Conservation (phyloP, 2,888 invertebrate genomes). For the Therioaphis trifolii region DNA sequence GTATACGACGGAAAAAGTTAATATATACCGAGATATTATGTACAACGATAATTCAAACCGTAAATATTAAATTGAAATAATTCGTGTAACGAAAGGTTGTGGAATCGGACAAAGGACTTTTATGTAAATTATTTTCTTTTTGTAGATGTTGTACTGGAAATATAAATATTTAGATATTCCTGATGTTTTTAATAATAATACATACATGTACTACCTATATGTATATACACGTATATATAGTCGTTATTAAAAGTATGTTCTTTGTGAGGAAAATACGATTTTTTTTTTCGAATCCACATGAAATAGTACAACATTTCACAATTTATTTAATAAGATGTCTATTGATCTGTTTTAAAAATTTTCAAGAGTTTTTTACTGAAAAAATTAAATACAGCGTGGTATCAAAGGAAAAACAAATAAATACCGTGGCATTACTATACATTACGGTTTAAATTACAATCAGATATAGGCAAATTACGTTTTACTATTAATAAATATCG, state of each 20-base stretch:
- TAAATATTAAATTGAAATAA: not conserved
- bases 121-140: not conserved
- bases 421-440: too few relatives aligned
- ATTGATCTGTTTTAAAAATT: not conserved
- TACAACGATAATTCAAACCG: not conserved
- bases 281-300: not conserved
- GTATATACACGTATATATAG: not conserved
- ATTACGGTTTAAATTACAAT: too few relatives aligned
- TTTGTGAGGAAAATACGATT: not conserved
- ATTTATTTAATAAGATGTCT: not conserved
- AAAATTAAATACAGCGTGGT: too few relatives aligned
- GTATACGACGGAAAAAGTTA: not conserved
- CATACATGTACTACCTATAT: too few relatives aligned
- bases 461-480: too few relatives aligned
- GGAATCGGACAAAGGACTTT: not conserved
- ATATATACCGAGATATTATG: not conserved
- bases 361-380: too few relatives aligned
- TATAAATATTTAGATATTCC: not conserved
- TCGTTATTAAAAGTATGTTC: not conserved
- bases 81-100: not conserved
- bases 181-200: not conserved
- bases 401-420: not conserved
- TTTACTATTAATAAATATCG: too few relatives aligned
- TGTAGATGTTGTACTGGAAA: not conserved
- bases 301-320: not conserved